A percentile compares a stretch with the other conserved stretches of the same genome.
Conservation (phyloP, 2,113 vertebrate genomes). For the Alaudala cheleensis region DNA sequence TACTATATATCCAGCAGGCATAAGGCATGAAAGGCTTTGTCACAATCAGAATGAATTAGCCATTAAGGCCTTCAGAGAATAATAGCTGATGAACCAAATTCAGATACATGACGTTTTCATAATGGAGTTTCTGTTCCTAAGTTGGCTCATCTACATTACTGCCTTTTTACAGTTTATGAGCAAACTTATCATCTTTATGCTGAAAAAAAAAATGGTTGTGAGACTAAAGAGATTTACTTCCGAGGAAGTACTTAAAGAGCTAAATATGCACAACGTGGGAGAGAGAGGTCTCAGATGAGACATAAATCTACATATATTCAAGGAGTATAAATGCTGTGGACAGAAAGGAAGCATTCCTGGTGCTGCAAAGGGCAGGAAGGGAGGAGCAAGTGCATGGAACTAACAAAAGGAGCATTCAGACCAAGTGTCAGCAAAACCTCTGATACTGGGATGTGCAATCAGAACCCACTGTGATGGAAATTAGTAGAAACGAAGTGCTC, state of each 20-base stretch:
- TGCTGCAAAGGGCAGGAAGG: background rate
- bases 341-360: background rate
- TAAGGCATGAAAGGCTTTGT: background rate
- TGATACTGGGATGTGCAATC: background rate
- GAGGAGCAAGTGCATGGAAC: background rate
- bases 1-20: background rate
- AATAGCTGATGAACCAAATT: constrained; percentile 37
- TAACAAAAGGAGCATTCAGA: background rate
- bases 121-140: background rate
- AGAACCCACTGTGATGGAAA: background rate
- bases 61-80: constrained; percentile 18
- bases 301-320: background rate
- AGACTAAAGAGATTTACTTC: constrained; percentile 16
- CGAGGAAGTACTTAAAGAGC: background rate
- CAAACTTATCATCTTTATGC: constrained; percentile 47
- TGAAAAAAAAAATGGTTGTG: background rate
- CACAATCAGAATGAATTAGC: constrained; percentile 3
- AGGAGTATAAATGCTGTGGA: background rate
- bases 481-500: background rate
- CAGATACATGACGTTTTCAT: constrained; percentile 25
- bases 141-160: constrained; percentile 16
- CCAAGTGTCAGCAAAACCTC: background rate
- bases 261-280: background rate
- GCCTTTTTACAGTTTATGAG: constrained; percentile 51
- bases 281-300: background rate